Conservation (phyloP, 2,888 invertebrate genomes). For the Polymixis lichenea region DNA sequence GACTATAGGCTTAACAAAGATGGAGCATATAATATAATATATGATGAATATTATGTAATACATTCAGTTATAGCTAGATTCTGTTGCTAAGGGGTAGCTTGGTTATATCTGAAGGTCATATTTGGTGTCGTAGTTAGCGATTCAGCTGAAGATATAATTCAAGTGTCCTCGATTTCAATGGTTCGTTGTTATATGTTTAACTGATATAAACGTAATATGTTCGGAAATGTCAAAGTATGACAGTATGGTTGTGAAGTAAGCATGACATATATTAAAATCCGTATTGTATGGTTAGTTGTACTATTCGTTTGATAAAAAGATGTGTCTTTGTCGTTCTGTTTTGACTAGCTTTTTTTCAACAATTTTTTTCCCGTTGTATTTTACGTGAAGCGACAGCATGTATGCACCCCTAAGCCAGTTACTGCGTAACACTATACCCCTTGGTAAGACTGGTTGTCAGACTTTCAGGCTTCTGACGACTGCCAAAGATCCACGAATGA, state of each 20-base stretch:
- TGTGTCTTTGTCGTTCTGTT: too few species aligned
- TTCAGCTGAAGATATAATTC: not conserved
- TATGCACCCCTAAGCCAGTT: too few species aligned
- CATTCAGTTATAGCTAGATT: slow-evolving; percentile 15
- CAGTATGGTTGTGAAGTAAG: not conserved
- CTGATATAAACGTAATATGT: not conserved
- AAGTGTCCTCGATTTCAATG: not conserved
- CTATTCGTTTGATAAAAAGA: too few species aligned
- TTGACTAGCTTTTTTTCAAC: too few species aligned
- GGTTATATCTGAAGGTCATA: slow-evolving; percentile 16
- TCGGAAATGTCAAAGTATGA: not conserved
- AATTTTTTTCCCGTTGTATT: too few species aligned
- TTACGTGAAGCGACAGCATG: too few species aligned
- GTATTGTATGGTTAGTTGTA: not conserved
- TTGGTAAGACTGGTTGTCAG: too few species aligned
- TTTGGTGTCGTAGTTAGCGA: not conserved
- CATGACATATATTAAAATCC: not conserved
- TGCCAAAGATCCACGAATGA: too few species aligned
- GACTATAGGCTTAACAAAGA: slow-evolving; percentile 49
- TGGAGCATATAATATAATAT: slow-evolving; percentile 39
- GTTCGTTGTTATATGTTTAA: not conserved
- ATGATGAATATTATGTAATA: slow-evolving; percentile 45
- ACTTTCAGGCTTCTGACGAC: too few species aligned
- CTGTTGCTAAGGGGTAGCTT: slow-evolving; percentile 16
- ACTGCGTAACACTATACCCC: too few species aligned